These are phyloP conservation scores for Nothoprocta perdicaria DNA, from an alignment of 2,113 vertebrate species.

Conservation along the genomic window DNA sequence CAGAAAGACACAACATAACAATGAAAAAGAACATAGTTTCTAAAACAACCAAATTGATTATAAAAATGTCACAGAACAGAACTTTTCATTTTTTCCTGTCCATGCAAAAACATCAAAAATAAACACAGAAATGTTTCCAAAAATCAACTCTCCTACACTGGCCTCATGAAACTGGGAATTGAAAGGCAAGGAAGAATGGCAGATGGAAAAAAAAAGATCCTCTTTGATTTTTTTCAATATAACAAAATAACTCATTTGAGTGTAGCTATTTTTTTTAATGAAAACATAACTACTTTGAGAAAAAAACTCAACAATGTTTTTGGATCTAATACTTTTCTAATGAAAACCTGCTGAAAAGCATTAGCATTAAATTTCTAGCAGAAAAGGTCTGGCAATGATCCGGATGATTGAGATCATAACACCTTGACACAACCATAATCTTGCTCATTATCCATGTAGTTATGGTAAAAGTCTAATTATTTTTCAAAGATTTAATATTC, in stretches of 20 bases:
- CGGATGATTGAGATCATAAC: not conserved
- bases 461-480: not conserved
- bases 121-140: not conserved
- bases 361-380: not conserved
- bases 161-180: too few species aligned
- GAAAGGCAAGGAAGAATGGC: not conserved
- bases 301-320: not conserved
- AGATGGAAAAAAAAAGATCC: fast-evolving
- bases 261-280: not conserved
- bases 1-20: not conserved
- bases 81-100: not conserved
- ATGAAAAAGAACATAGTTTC: fast-evolving
- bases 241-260: not conserved
- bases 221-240: not conserved
- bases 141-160: not conserved
- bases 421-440: not conserved
- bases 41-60: not conserved
- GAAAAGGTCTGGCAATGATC: not conserved
- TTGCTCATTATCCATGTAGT: not conserved
- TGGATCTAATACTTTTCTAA: not conserved
- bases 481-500: not conserved
- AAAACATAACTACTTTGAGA: not conserved
- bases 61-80: not conserved
- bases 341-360: not conserved
- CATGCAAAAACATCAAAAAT: not conserved